A percentile compares a stretch with the other conserved stretches of the same genome.
These are phyloP conservation scores for Dendroctonus valens DNA, from an alignment of 1,140 invertebrate species.

Conservation along the genomic window DNA sequence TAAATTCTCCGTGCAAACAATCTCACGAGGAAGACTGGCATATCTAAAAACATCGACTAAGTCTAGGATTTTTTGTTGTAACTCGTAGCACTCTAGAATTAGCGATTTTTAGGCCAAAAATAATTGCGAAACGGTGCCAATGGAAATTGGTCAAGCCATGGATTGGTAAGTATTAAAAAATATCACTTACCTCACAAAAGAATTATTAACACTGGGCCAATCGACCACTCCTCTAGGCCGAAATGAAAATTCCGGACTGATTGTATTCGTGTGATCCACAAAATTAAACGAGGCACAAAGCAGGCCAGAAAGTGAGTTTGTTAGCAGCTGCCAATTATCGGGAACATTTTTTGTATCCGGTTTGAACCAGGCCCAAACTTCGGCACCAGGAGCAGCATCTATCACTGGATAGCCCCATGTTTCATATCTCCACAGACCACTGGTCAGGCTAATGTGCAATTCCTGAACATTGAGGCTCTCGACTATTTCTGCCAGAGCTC, in stretches of 20 bases:
- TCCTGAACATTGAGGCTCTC: slow-evolving; percentile 82
- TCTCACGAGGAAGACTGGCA: slow-evolving; percentile 87
- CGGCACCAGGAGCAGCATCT: slow-evolving; percentile 87
- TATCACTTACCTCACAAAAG: slow-evolving; percentile 41
- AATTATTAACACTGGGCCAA: slow-evolving; percentile 55
- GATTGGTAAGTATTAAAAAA: slow-evolving; percentile 6
- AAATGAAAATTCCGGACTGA: slow-evolving; percentile 80
- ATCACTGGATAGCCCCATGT: slow-evolving; percentile 89
- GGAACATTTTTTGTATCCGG: slow-evolving; percentile 62
- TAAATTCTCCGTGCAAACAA: slow-evolving; percentile 97
- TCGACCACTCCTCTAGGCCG: slow-evolving; percentile 69
- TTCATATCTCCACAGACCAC: slow-evolving; percentile 90
- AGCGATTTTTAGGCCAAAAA: slow-evolving; percentile 11
- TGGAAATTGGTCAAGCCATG: too few species aligned
- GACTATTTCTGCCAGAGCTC: slow-evolving; percentile 88
- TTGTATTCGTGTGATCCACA: slow-evolving; percentile 84
- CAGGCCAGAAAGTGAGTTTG: slow-evolving; percentile 86
- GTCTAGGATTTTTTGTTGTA: neutral
- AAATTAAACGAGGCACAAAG: slow-evolving; percentile 97
- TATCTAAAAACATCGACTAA: slow-evolving; percentile 63
- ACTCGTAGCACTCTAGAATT: neutral
- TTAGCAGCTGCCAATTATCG: slow-evolving; percentile 81
- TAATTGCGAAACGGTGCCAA: slow-evolving; percentile 1
- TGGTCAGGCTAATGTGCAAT: slow-evolving; percentile 86
- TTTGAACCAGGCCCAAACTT: slow-evolving; percentile 90